A percentile compares a stretch with the other conserved stretches of the same genome.
phyloP scores from a whole-genome alignment of 1,140 invertebrate genomes.

The Lepidurus apus region DNA sequence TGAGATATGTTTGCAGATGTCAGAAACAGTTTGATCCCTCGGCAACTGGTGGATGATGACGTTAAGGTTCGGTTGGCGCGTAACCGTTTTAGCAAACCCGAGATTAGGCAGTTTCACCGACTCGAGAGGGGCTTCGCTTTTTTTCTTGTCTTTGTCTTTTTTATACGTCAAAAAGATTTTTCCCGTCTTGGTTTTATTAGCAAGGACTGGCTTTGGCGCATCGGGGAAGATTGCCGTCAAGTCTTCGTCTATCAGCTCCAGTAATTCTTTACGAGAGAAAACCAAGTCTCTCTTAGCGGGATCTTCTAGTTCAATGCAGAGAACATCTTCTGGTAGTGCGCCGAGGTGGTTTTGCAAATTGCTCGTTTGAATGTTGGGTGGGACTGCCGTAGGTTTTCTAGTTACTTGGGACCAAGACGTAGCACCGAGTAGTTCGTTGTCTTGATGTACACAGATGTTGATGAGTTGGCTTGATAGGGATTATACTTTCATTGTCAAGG shows the following conservation, averaged over 20 bases:
- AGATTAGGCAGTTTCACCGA: neutral
- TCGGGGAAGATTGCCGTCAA: neutral
- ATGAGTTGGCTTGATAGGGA: neutral
- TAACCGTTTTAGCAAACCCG: neutral
- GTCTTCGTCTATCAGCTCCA: neutral
- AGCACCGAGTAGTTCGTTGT: neutral
- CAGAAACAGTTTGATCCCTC: neutral
- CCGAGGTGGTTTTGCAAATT: no score
- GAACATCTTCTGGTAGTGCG: neutral
- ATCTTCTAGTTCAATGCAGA: neutral
- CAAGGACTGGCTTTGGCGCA: neutral
- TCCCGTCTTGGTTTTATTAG: conserved; percentile 18
- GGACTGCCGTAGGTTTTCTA: neutral
- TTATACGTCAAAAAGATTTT: neutral
- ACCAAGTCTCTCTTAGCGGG: neutral
- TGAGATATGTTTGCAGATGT: neutral
- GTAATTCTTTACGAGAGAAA: neutral
- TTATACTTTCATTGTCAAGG: neutral
- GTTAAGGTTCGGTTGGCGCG: neutral
- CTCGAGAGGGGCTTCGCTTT: conserved; percentile 5
- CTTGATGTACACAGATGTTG: neutral
- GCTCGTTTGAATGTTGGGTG: neutral
- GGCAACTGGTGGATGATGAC: conserved; percentile 23
- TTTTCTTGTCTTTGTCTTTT: neutral
- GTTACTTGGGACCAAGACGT: neutral